Percentiles rank a stretch among this genome's conserved stretches.
Conservation (phyloP, 2,888 invertebrate species). For the Xylocampa areola region DNA sequence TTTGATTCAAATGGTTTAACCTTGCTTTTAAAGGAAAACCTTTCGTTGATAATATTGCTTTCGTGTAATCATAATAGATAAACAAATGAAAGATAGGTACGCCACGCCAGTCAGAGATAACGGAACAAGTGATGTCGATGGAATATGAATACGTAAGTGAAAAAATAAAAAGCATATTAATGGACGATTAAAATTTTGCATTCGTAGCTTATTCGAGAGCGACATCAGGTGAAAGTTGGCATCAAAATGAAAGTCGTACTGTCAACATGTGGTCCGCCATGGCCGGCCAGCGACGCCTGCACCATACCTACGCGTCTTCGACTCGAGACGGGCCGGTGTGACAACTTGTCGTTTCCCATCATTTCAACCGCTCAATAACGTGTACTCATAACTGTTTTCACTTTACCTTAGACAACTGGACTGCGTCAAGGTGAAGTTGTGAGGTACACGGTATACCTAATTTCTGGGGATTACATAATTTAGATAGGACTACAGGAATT, state of each 20-base stretch:
- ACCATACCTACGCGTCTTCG: constrained; percentile 57
- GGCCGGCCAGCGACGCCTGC: constrained; percentile 45
- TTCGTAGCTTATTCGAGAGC: constrained; percentile 83
- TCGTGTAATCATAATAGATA: background rate
- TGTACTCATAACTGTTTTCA: constrained; percentile 38
- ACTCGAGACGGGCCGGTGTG: constrained; percentile 43
- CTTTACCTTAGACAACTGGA: constrained; percentile 26
- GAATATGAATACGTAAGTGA: constrained; percentile 15
- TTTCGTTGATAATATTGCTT: background rate
- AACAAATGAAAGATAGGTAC: constrained; percentile 5
- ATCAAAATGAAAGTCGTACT: constrained; percentile 88
- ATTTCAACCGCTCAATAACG: constrained; percentile 68
- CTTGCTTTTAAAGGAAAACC: too few species aligned
- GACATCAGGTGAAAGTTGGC: constrained; percentile 85
- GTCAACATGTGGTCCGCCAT: constrained; percentile 77
- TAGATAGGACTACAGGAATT: constrained; percentile 19
- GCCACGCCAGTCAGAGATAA: constrained; percentile 1
- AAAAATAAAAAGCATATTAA: constrained; percentile 57
- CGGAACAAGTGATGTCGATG: constrained; percentile 22
- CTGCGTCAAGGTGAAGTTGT: constrained; percentile 19
- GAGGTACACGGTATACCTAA: too few species aligned
- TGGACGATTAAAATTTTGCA: constrained; percentile 77
- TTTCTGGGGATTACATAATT: constrained; percentile 16
- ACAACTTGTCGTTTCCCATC: constrained; percentile 82
- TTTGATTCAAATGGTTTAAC: background rate